Evolutionary conservation across 2,797 vertebrate species (phyloP), one percentile per base, ranked within the genome.

Genomic region (Garrulus glandarius): DNA sequence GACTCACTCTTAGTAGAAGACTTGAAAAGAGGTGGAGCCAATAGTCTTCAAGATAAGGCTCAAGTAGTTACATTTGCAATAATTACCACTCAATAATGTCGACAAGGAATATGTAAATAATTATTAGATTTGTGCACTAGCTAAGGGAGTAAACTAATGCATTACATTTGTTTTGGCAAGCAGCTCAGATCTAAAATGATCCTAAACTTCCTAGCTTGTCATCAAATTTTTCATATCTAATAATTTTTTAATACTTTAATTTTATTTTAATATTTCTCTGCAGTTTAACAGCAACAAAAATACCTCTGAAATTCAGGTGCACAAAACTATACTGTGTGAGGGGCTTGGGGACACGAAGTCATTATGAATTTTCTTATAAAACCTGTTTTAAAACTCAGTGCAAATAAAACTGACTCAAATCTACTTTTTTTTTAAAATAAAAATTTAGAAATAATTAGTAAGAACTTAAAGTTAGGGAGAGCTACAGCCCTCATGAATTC

Each of bases 401-500:
- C 55, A 87, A 94, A 93, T 61, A 47, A 77, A 85, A 71, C 41
- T 55, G 69, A 10, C 36, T 63, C 43, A 82, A 78, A 74, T 50
- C 32, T 63, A 24, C 19, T 14, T 43, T 69, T 75, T 71, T 69
- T 67, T 57, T 11, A 8, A 0, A 60, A 87, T 47, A 39, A 86
- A 86, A 67, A 67, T 27, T 17, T 34, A 52, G 44, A 88, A 70
- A 79, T 57, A 72, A 53, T 27, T 57, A 21, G 7, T 64, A 87
- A 68, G 23, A 76, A 90, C 68, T 63, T 59, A 74, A 74, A 77
- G 52, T 67, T 11, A 52, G 26, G n/a, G 91, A 29, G 23, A 89
- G 50, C 69, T 89, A 74, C 34, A 89, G 80, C 59, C 63, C 71
- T 95, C 93, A 59, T 76, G 84, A 76, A 95, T 93, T 56, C 95